Evolutionary conservation across 2,888 invertebrate genomes (phyloP).

Genomic region (Polydesmus complanatus): DNA sequence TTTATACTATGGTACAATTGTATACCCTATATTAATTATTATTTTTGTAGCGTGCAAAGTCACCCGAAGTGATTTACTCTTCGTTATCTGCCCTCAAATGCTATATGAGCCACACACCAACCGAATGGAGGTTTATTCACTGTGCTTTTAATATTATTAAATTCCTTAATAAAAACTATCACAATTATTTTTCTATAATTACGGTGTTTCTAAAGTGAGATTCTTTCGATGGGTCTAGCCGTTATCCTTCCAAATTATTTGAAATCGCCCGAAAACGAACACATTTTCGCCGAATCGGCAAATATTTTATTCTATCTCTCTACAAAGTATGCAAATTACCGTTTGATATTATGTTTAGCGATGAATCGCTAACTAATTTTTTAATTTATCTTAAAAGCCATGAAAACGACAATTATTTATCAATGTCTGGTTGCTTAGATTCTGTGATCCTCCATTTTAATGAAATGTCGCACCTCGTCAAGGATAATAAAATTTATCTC

Average conservation of each 20-base stretch:
- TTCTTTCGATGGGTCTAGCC: too few relatives aligned
- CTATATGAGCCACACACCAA: slow-evolving; percentile 2
- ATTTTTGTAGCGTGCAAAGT: background rate
- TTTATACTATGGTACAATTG: background rate
- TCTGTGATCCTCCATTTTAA: too few relatives aligned
- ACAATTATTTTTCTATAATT: background rate
- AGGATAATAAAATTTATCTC: background rate
- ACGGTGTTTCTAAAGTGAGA: too few relatives aligned
- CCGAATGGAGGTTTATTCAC: background rate
- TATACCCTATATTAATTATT: background rate
- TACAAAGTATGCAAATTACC: background rate
- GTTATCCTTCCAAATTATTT: background rate
- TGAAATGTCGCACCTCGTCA: too few relatives aligned
- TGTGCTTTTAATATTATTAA: background rate
- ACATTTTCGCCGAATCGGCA: background rate
- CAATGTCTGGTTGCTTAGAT: background rate
- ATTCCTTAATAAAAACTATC: background rate
- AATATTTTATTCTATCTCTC: slow-evolving; percentile 7
- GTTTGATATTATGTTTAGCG: background rate
- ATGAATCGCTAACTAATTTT: background rate
- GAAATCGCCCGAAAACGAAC: background rate
- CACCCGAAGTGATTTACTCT: slow-evolving; percentile 3
- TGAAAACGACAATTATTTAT: background rate
- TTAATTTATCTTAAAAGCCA: background rate
- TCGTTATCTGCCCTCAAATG: slow-evolving; percentile 12